phyloP scores from a whole-genome alignment of 2,797 vertebrate species.

The Rhinoraja longicauda region DNA sequence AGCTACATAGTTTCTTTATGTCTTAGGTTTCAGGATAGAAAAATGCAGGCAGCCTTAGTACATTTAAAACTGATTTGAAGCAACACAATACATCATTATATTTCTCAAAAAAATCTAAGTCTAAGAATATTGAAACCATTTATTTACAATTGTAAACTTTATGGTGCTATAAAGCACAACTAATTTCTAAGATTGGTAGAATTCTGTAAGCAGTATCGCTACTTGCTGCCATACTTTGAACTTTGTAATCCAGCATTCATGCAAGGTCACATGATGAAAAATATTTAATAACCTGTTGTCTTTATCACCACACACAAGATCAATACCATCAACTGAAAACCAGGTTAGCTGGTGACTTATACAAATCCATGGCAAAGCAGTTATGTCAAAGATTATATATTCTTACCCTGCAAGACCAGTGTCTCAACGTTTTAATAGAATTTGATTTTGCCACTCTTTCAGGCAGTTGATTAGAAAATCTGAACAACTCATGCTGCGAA shows the following conservation, averaged over 20 bases:
- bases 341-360: neutral
- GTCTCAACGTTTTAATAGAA: neutral
- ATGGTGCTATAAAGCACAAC: neutral
- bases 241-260: too few relatives aligned
- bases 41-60: neutral
- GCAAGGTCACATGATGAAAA: neutral
- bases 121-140: neutral
- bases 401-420: neutral
- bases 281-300: neutral
- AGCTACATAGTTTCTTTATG: too few relatives aligned
- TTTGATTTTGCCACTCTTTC: neutral
- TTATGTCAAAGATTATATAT: too few relatives aligned
- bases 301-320: neutral
- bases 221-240: too few relatives aligned
- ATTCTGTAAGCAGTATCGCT: neutral
- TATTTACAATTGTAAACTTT: neutral
- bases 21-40: too few relatives aligned
- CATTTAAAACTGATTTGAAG: neutral
- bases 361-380: neutral
- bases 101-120: too few relatives aligned
- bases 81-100: neutral
- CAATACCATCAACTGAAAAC: neutral
- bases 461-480: neutral
- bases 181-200: neutral
- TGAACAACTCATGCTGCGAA: too few relatives aligned